Evolutionary conservation across 2,888 invertebrate genomes (phyloP).

Genomic region (Tetramorium bicarinatum): DNA sequence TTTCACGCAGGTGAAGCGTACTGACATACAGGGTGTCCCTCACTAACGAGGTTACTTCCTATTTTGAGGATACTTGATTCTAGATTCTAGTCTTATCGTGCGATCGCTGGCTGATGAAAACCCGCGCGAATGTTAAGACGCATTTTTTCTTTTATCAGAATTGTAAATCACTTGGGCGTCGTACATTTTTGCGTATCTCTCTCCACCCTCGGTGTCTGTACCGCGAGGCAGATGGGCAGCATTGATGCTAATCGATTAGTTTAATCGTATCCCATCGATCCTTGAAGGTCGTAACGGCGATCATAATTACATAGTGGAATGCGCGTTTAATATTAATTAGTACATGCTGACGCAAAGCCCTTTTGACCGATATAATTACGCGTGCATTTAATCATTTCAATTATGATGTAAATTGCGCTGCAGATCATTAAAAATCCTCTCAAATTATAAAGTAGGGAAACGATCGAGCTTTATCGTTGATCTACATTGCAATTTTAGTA

Average conservation of each 20-base stretch:
- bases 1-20: constrained; percentile 63
- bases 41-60: constrained; percentile 19
- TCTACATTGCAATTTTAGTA: neutral
- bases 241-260: constrained; percentile 51
- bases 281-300: constrained; percentile 11
- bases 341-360: neutral
- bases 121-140: neutral
- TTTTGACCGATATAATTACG: constrained; percentile 50
- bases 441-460: constrained; percentile 22
- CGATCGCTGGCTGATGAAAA: constrained; percentile 11
- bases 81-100: neutral
- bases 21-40: constrained; percentile 40
- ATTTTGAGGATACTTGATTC: neutral
- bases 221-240: neutral
- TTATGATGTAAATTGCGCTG: constrained; percentile 37
- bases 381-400: constrained; percentile 50
- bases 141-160: neutral
- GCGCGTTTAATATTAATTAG: constrained; percentile 67
- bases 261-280: constrained; percentile 32
- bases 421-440: constrained; percentile 34
- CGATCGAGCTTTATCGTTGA: constrained; percentile 9
- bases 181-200: constrained; percentile 4
- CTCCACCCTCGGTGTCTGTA: neutral
- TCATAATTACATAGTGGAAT: constrained; percentile 57
- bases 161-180: neutral